Evolutionary conservation across 35 echinoderm and acorn worm genomes (phyloP), one percentile per base, ranked within the genome.

Genomic region (Stichopus chloronotus): DNA sequence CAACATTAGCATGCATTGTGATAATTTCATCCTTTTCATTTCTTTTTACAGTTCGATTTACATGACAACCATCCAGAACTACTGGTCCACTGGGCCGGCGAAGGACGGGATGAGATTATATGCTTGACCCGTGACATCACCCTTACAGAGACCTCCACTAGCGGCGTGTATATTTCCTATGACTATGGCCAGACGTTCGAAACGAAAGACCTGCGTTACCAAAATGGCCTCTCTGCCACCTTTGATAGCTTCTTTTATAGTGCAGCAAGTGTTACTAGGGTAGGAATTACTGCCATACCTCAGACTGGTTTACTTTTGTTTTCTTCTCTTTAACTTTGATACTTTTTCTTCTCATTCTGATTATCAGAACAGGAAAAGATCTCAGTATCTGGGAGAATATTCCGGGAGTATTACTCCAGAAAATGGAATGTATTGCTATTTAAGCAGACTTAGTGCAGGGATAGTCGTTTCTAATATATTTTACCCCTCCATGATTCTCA

Each of bases 41-140:
- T 68, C 78, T 86, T 25, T 24, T 55, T 92, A 10, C 86, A 98
- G 96, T 79, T 91, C 76, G 93, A 96, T 53, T 88, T 98, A 30
- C 59, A 94, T 23, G 97, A 98, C 79, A n/a, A 58, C 52, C 91
- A 98, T 72, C 95, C 95, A 20, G 97, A 98, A 69, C 78, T 98
- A 19, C 92, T 96, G 24, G 95, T 98, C 55, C 97, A 98, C 76
- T 98, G 97, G 97, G 97, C 93, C 9, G 95, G 97, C 0, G 88
- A 86, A 57, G 79, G 58, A 57, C 94, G 95, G 19, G 93, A 94
- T 63, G 90, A 94, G 74, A 98, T 98, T 16, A 79, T 98, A 16
- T 93, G 93, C 79, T 55, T 98, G 43, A 98, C 97, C 25, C 84
- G 97, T 53, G 80, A 96, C 22, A 94, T 96, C 56, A 65, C 25